Base-by-base conservation (phyloP, 2,888 invertebrate species). In the Orthonychiurus folsomi region DNA sequence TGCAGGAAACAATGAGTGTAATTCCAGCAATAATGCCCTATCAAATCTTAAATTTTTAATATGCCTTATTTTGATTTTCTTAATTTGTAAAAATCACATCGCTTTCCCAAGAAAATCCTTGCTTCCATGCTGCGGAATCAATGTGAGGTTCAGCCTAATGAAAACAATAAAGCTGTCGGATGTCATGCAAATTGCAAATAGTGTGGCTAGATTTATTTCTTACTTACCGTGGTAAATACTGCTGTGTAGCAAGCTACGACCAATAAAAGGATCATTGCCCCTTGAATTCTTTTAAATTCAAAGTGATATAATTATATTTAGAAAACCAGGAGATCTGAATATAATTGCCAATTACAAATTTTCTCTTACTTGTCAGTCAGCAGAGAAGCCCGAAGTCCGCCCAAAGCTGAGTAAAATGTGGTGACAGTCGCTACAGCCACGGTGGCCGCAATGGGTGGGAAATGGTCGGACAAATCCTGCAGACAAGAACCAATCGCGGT, bases 281-380 rank as follows among this genome's bases (percentile, higher is more conserved):
- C 48, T 48, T 48, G 48, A 48, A 48, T 48, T 48, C 48, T 48
- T n/a, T n/a, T n/a, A 48, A 48, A 48, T 12, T n/a, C 15, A n/a
- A n/a, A 48, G 48, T n/a, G n/a, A 48, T 48, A 48, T 15, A 48
- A 15, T n/a, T 15, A 48, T 48, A n/a, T 15, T 15, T 48, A 48
- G n/a, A 48, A 15, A 15, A 48, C 48, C n/a, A n/a, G n/a, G n/a
- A n/a, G n/a, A n/a, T n/a, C n/a, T n/a, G n/a, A 48, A 48, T 15
- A 48, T 15, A n/a, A 48, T 48, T 15, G 48, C 48, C 48, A 48
- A 48, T 12, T n/a, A 48, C 12, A 48, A 12, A 48, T 15, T 48
- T 48, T 48, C n/a, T 48, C 48, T 48, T 48, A 48, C 48, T 48
- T 48, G n/a, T 48, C 48, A 48, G 48, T 48, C 48, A 48, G 48